Evolutionary conservation across 2,888 invertebrate genomes (phyloP), one percentile per base, ranked within the genome.

Genomic region (Ornithoptera priamus): DNA sequence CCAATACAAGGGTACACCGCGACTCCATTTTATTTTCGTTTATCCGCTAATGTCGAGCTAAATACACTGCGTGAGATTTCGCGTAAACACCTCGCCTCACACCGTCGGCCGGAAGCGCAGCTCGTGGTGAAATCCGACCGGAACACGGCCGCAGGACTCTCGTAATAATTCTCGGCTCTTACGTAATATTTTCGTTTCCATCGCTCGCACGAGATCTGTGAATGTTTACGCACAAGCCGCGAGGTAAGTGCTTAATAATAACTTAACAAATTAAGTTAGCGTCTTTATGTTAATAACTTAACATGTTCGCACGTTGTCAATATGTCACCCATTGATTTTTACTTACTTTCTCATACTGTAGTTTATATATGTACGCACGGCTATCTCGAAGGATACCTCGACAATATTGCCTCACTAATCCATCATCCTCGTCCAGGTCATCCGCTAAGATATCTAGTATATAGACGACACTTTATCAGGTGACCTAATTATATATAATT

Each of bases 1-100:
- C 86, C 82, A 85, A 85, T 81, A 77, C 76, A 73, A 75, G 73
- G 76, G 75, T 75, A 76, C 74, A 72, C 70, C 73, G 71, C 72
- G 80, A 85, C 88, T 80, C 90, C 91, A 91, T 92, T 88, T 92
- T 92, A 86, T 83, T 86, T 88, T 78, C 73, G 74, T 75, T 75
- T 82, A 81, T 83, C 82, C 81, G 78, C 73, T 77, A 80, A 78
- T 82, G 81, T 81, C 72, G 76, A 73, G 58, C 69, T 46, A 75
- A 72, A 78, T 81, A 81, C 75, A 73, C 71, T 72, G 39, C 70
- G 71, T 71, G 71, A 72, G n/a, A 20, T 67, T 65, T 57, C 67
- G 59, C 71, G 62, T 58, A 12, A 42, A 59, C 24, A 72, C 39
- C 60, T 67, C 74, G 67, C 71, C 59, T 70, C 70, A 73, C 70